Evolutionary conservation across 2,797 vertebrate genomes (phyloP), one percentile per base, ranked within the genome.

Genomic region (Fistularia tabacaria): DNA sequence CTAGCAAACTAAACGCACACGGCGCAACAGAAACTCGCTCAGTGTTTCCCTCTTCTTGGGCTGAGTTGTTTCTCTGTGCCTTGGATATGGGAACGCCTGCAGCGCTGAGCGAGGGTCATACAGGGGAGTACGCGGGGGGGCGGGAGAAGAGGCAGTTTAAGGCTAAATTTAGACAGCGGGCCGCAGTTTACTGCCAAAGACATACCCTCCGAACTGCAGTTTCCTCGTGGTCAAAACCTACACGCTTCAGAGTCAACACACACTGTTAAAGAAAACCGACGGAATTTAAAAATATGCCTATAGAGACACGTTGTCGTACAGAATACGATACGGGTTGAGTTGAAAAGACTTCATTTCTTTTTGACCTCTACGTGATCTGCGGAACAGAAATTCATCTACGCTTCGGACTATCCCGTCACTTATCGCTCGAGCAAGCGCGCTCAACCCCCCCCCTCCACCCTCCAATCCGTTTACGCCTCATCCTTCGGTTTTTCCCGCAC

Each of bases 81-180:
- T 84, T 89, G 73, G 80, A 89, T 88, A 90, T 88, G 88, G 87
- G 87, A 90, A 90, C 90, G 89, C 84, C 84, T 87, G 82, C 83
- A 85, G 86, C 83, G 77, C 74, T 54, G 69, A 76, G 78, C 7
- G 69, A 81, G 82, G 86, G 82, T 88, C 87, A 82, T 75, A 73
- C 76, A 71, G 63, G 70, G 70, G 81, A 79, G 75, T 62, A 66
- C 39, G n/a, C 39, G n/a, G 70, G 64, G 64, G 67, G 77, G 64
- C 66, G 76, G 67, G 75, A 58, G 65, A 67, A 74, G 80, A 81
- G 75, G 71, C 73, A 63, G 76, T 77, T 77, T 71, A 70, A 76
- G 73, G 78, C 85, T 90, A 90, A 88, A 88, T 87, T 86, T 91
- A 91, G 87, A 89, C 82, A 83, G 80, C 74, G 51, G 85, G 82